These are phyloP conservation scores for Stenodera caucasica DNA, from an alignment of 2,888 invertebrate species.

Conservation along the genomic window DNA sequence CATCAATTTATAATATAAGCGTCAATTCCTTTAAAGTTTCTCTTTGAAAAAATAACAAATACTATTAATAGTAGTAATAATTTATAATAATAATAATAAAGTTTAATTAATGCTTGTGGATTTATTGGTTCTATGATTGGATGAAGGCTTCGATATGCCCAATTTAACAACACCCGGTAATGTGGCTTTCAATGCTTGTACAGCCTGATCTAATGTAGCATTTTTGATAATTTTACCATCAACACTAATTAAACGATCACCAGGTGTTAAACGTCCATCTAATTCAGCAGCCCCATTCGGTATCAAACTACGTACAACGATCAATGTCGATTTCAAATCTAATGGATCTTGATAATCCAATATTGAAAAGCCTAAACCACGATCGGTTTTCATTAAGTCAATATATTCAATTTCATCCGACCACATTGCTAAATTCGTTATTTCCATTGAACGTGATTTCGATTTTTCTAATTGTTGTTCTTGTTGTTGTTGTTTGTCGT, in stretches of 20 bases:
- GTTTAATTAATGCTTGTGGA: slow-evolving; percentile 28
- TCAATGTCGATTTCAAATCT: slow-evolving; percentile 92
- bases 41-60: too few species aligned
- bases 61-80: too few species aligned
- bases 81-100: background rate
- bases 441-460: slow-evolving; percentile 91
- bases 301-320: slow-evolving; percentile 95
- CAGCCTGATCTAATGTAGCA: slow-evolving; percentile 91
- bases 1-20: background rate
- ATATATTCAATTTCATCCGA: slow-evolving; percentile 90
- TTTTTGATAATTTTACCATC: slow-evolving; percentile 90
- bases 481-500: slow-evolving; percentile 51
- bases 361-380: slow-evolving; percentile 97
- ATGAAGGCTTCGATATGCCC: slow-evolving; percentile 86
- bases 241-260: slow-evolving; percentile 85
- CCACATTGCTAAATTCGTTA: slow-evolving; percentile 97
- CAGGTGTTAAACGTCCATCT: slow-evolving; percentile 92
- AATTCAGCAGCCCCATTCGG: slow-evolving; percentile 97
- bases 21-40: background rate
- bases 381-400: slow-evolving; percentile 89
- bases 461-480: slow-evolving; percentile 60
- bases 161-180: slow-evolving; percentile 86
- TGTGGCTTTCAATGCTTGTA: slow-evolving; percentile 93
- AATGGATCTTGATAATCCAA: slow-evolving; percentile 97
- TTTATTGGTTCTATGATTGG: slow-evolving; percentile 49